Evolutionary conservation across 2,888 invertebrate genomes (phyloP).

Genomic region (Dorcus parallelipipedus): DNA sequence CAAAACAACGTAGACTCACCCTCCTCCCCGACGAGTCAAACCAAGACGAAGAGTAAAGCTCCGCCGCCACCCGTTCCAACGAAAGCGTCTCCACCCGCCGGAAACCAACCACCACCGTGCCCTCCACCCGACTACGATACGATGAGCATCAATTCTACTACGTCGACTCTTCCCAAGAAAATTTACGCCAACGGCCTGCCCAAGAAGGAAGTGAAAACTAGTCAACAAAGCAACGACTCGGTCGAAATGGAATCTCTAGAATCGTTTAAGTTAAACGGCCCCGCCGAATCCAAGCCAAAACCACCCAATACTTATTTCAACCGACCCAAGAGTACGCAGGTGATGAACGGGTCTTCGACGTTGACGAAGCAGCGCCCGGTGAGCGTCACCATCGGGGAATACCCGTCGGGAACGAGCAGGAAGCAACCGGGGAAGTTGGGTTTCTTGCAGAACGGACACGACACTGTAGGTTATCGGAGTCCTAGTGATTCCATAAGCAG

Average conservation of each 20-base stretch:
- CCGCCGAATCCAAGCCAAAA: conserved; percentile 58
- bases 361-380: conserved; percentile 61
- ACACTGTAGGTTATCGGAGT: conserved; percentile 34
- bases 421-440: conserved; percentile 70
- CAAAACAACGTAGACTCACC: conserved; percentile 1
- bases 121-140: conserved; percentile 57
- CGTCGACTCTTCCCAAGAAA: conserved; percentile 31
- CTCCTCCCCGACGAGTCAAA: not conserved
- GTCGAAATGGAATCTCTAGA: conserved; percentile 75
- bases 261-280: conserved; percentile 68
- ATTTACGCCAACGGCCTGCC: conserved; percentile 24
- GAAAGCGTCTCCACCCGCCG: conserved; percentile 41
- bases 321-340: conserved; percentile 36
- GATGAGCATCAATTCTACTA: conserved; percentile 39
- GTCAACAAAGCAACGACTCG: conserved; percentile 49
- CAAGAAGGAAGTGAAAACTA: conserved; percentile 18
- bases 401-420: conserved; percentile 55
- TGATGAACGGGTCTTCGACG: conserved; percentile 46
- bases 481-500: conserved; percentile 56
- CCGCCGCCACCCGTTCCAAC: conserved; percentile 44
- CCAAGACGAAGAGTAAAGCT: conserved; percentile 30
- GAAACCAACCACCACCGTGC: conserved; percentile 48
- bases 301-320: conserved; percentile 70
- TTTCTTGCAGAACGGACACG: conserved; percentile 56
- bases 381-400: conserved; percentile 70